A percentile compares a stretch with the other conserved stretches of the same genome.
Evolutionary conservation across 2,888 invertebrate genomes (phyloP).

Genomic region (Aphodius sticticus): DNA sequence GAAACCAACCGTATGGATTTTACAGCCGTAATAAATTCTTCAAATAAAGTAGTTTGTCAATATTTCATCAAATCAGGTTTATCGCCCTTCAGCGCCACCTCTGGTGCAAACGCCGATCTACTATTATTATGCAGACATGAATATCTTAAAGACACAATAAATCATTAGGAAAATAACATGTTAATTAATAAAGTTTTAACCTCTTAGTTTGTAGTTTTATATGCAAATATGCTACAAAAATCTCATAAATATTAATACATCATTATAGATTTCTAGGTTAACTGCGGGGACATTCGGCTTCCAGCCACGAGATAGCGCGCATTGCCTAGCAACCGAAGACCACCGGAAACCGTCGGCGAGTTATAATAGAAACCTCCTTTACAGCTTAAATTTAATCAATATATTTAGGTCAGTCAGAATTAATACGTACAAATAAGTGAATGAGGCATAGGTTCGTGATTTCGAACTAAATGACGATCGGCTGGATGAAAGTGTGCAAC

Average conservation of each 20-base stretch:
- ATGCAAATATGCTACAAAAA: too few species aligned
- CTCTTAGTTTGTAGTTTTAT: not conserved
- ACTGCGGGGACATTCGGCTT: not conserved
- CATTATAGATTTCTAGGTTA: not conserved
- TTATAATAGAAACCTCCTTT: conserved; percentile 37
- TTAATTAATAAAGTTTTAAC: not conserved
- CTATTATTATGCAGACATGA: too few species aligned
- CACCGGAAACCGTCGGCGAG: not conserved
- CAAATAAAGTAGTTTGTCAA: conserved; percentile 23
- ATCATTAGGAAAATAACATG: too few species aligned
- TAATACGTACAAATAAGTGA: conserved; percentile 41
- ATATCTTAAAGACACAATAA: too few species aligned
- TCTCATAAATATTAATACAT: not conserved
- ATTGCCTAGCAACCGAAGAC: not conserved
- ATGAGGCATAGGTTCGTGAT: not conserved
- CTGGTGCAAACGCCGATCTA: not conserved
- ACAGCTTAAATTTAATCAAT: conserved; percentile 45
- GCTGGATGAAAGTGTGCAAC: conserved; percentile 9
- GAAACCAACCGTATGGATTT: conserved; percentile 19
- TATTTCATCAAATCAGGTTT: conserved; percentile 7
- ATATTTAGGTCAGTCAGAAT: conserved; percentile 49
- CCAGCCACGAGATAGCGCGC: conserved; percentile 29
- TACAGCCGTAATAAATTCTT: conserved; percentile 24
- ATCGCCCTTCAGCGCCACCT: conserved; percentile 6
- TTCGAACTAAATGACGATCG: not conserved